phyloP scores from a whole-genome alignment of 2,797 vertebrate genomes.

The Mormyrops boulengeri region DNA sequence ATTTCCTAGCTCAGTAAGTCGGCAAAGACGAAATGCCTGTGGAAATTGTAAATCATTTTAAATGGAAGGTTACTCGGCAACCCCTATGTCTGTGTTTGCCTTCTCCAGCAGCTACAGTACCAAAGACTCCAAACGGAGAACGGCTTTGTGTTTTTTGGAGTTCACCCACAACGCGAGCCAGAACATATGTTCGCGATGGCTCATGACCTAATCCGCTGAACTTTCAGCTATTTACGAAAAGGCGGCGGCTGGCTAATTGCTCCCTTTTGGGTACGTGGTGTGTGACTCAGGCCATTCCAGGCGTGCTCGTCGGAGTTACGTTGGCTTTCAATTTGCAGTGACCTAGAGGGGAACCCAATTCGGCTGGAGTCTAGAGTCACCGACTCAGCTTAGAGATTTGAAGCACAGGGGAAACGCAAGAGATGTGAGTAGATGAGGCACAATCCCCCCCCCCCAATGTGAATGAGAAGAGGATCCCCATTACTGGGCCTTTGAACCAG shows the following conservation, averaged over 20 bases:
- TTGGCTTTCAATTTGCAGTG: not conserved
- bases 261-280: not conserved
- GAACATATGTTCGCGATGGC: not conserved
- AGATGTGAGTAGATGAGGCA: slow-evolving; percentile 50
- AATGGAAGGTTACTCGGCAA: not conserved
- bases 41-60: slow-evolving; percentile 1
- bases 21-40: not conserved
- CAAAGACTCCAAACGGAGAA: not conserved
- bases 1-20: not conserved
- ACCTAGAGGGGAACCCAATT: slow-evolving; percentile 42
- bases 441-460: not conserved
- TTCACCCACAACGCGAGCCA: not conserved
- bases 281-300: not conserved
- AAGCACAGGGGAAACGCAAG: slow-evolving; percentile 54
- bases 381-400: slow-evolving; percentile 65
- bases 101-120: not conserved
- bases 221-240: not conserved
- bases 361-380: slow-evolving; percentile 53
- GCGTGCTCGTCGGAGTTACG: not conserved
- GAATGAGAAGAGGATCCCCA: not conserved
- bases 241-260: not conserved
- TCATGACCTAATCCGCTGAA: not conserved
- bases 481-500: not conserved
- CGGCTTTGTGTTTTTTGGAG: not conserved
- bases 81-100: not conserved